Percentiles rank a stretch among this genome's conserved stretches.
These are phyloP conservation scores for Acrocyrtus sp. DNA, from an alignment of 2,888 invertebrate species.

Conservation along the genomic window DNA sequence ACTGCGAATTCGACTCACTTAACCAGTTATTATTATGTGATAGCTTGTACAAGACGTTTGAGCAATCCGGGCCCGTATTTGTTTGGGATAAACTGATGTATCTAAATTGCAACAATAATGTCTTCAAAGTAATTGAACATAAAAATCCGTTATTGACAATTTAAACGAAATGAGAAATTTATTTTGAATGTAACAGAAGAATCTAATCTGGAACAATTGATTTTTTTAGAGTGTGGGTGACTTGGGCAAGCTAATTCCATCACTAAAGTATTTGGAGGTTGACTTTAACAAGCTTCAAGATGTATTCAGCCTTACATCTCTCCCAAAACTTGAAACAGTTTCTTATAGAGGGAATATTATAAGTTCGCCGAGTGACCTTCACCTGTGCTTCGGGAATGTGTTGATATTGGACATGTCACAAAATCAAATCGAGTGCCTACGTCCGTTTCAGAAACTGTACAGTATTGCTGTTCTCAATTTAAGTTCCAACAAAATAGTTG, in stretches of 20 bases:
- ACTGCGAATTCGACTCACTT: conserved; percentile 75
- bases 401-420: conserved; percentile 85
- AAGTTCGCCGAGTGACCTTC: conserved; percentile 77
- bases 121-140: conserved; percentile 63
- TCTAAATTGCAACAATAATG: conserved; percentile 68
- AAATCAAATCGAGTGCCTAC: conserved; percentile 79
- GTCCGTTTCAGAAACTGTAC: conserved; percentile 83
- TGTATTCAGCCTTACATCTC: conserved; percentile 75
- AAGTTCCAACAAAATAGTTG: conserved; percentile 76
- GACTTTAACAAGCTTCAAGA: conserved; percentile 60
- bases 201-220: not conserved
- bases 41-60: conserved; percentile 77
- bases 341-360: conserved; percentile 85
- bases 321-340: conserved; percentile 80
- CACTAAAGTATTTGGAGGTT: conserved; percentile 56
- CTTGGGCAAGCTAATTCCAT: conserved; percentile 57
- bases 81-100: conserved; percentile 67
- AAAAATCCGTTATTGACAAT: not conserved
- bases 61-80: conserved; percentile 67
- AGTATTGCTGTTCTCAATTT: conserved; percentile 84
- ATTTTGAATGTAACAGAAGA: not conserved
- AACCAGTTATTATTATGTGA: conserved; percentile 87
- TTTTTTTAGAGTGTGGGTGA: conserved; percentile 54
- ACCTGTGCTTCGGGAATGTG: conserved; percentile 88
- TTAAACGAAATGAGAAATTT: not conserved